These are phyloP conservation scores for Chesias legatella DNA, from an alignment of 2,888 invertebrate genomes.

Conservation along the genomic window DNA sequence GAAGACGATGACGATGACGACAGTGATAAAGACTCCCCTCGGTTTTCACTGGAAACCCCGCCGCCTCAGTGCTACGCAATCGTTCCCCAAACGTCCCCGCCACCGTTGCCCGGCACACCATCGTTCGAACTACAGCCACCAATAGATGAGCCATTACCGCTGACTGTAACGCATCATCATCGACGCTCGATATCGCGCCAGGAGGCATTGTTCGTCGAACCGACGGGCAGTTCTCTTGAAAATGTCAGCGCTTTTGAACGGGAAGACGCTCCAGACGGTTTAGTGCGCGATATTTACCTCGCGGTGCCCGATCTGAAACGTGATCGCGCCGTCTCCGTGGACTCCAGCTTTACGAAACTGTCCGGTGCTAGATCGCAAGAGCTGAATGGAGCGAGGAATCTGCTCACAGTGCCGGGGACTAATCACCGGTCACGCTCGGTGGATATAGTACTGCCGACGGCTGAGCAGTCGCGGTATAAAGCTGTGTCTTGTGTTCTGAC, in stretches of 20 bases:
- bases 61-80: conserved; percentile 59
- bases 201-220: conserved; percentile 90
- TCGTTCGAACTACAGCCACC: conserved; percentile 81
- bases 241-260: conserved; percentile 82
- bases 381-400: conserved; percentile 81
- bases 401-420: conserved; percentile 86
- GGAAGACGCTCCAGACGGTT: conserved; percentile 52
- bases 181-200: conserved; percentile 89
- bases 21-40: conserved; percentile 72
- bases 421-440: conserved; percentile 90
- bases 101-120: conserved; percentile 77
- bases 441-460: conserved; percentile 92
- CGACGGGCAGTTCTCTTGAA: conserved; percentile 85
- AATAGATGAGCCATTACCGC: conserved; percentile 61
- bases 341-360: conserved; percentile 91
- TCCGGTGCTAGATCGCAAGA: conserved; percentile 87
- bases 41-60: conserved; percentile 83
- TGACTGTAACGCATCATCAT: conserved; percentile 64
- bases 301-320: conserved; percentile 91
- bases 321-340: conserved; percentile 92
- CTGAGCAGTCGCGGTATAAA: conserved; percentile 91
- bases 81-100: conserved; percentile 62
- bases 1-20: conserved; percentile 77
- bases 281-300: conserved; percentile 87
- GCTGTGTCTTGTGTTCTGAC: conserved; percentile 79